phyloP scores from a whole-genome alignment of 1,140 invertebrate genomes.

The Drosophila rufa region DNA sequence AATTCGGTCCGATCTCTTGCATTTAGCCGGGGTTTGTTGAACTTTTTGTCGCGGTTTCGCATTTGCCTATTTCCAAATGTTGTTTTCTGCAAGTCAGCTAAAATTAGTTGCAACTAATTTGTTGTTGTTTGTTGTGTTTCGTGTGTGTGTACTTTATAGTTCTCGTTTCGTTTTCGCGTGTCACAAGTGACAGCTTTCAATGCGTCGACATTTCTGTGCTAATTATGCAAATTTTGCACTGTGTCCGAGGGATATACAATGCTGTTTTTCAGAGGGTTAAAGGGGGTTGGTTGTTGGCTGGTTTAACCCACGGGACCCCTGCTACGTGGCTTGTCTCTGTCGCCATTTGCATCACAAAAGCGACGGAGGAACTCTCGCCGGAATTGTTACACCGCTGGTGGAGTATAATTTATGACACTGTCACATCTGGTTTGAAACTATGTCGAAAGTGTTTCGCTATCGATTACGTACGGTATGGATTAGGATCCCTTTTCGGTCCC shows the following conservation, averaged over 20 bases:
- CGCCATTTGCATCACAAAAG: slow-evolving; percentile 72
- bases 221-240: slow-evolving; percentile 72
- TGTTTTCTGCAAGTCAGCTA: slow-evolving; percentile 55
- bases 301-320: slow-evolving; percentile 20
- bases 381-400: slow-evolving; percentile 17
- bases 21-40: slow-evolving; percentile 72
- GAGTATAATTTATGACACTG: slow-evolving; percentile 68
- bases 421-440: slow-evolving; percentile 44
- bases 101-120: slow-evolving; percentile 73
- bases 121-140: slow-evolving; percentile 36
- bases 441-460: slow-evolving; percentile 23
- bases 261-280: slow-evolving; percentile 19
- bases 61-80: slow-evolving; percentile 29
- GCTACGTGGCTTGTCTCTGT: slow-evolving; percentile 37
- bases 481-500: slow-evolving; percentile 20
- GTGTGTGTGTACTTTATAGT: slow-evolving; percentile 19
- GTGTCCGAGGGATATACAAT: slow-evolving; percentile 20
- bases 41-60: slow-evolving; percentile 59
- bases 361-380: slow-evolving; percentile 27
- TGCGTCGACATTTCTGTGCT: slow-evolving; percentile 63
- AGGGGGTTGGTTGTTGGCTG: not conserved
- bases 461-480: slow-evolving; percentile 13
- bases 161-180: slow-evolving; percentile 52
- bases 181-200: slow-evolving; percentile 77
- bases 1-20: slow-evolving; percentile 50